A percentile compares a stretch with the other conserved stretches of the same genome.
Conservation (phyloP, 2,888 invertebrate species). For the Marronus borbonicus region DNA sequence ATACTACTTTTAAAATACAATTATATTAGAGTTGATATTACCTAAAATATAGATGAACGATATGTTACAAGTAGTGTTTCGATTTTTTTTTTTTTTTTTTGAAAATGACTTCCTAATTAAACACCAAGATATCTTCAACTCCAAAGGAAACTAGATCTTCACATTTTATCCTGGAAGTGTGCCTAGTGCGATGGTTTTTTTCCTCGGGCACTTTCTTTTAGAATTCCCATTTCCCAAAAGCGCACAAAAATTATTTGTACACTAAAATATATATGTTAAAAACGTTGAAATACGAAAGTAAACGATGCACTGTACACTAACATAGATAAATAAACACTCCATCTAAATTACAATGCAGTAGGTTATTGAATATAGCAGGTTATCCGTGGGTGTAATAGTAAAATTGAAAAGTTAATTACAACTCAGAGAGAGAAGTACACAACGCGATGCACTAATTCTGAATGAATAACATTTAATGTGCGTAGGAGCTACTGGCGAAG, state of each 20-base stretch:
- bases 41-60: not conserved
- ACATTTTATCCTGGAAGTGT: not conserved
- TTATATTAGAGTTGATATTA: not conserved
- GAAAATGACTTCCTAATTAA: not conserved
- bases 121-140: not conserved
- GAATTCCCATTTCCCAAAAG: not conserved
- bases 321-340: conserved; percentile 5
- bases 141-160: not conserved
- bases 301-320: conserved; percentile 14
- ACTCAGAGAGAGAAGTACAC: conserved; percentile 14
- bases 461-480: conserved; percentile 22
- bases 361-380: conserved; percentile 26
- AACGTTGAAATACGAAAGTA: not conserved
- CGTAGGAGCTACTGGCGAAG: not conserved
- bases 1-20: no score
- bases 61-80: not conserved
- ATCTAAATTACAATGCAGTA: conserved; percentile 17
- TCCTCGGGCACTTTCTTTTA: not conserved
- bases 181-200: not conserved
- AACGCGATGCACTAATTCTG: conserved; percentile 33
- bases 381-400: conserved; percentile 34
- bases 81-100: not conserved
- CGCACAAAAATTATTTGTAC: not conserved
- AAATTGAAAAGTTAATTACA: conserved; percentile 43
- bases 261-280: not conserved